A percentile compares a stretch with the other conserved stretches of the same genome.
phyloP scores from a whole-genome alignment of 2,888 invertebrate species.

The Idaea aversata region DNA sequence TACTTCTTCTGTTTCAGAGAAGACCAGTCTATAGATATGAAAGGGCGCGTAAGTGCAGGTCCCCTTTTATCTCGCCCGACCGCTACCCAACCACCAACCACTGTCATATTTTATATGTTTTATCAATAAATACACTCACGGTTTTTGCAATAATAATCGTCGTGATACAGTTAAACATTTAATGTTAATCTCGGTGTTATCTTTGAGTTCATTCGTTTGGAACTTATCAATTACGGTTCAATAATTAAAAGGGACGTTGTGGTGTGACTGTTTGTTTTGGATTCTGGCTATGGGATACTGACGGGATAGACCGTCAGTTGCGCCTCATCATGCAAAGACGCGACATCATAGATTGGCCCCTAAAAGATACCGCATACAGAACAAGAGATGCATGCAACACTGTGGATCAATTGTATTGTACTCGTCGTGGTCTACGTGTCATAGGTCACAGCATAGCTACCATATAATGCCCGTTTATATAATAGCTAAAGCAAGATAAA shows the following conservation, averaged over 20 bases:
- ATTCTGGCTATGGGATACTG: neutral
- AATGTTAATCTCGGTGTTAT: constrained; percentile 1
- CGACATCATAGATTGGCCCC: no score
- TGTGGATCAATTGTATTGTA: no score
- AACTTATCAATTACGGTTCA: neutral
- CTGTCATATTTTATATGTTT: constrained; percentile 70
- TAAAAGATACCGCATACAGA: no score
- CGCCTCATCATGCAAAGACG: no score
- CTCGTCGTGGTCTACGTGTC: no score
- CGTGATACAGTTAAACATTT: constrained; percentile 35
- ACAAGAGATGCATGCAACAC: no score
- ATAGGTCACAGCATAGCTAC: no score
- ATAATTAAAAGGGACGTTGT: neutral
- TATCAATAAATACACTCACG: constrained; percentile 61
- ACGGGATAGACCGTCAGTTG: no score
- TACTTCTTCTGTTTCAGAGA: neutral
- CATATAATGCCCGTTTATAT: no score
- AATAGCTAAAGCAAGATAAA: no score
- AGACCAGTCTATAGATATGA: constrained; percentile 53
- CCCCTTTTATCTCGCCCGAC: constrained; percentile 68
- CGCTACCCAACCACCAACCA: constrained; percentile 43
- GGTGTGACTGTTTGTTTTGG: neutral
- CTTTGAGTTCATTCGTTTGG: neutral
- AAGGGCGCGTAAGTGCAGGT: constrained; percentile 72
- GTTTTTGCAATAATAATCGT: constrained; percentile 46